Conservation (phyloP, 2,797 vertebrate genomes). For the Nyctalus aviator region DNA sequence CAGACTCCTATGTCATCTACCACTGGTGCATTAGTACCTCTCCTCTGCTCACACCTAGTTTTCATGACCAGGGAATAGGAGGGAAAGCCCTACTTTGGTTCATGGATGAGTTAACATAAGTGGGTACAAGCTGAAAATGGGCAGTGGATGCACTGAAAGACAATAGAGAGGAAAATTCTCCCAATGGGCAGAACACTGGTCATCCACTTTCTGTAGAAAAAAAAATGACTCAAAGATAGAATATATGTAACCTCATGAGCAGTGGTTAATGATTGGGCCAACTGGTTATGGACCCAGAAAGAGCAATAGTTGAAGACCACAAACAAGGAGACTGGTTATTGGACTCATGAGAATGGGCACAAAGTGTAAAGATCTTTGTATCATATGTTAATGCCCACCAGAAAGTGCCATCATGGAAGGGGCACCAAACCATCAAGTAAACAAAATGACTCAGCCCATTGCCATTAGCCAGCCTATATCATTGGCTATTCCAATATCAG, state of each 20-base stretch:
- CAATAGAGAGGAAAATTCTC: not conserved
- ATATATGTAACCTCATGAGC: not conserved
- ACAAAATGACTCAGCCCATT: slow-evolving; percentile 1
- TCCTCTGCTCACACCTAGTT: not conserved
- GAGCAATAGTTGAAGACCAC: not conserved
- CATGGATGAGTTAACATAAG: not conserved
- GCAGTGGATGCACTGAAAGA: not conserved
- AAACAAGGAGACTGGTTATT: not conserved
- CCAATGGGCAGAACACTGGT: not conserved
- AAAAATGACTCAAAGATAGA: not conserved
- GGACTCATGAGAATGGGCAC: not conserved
- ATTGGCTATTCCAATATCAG: not conserved
- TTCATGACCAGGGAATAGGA: not conserved
- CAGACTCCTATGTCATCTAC: not conserved
- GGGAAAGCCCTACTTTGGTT: not conserved
- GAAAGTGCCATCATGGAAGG: not conserved
- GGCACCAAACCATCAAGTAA: not conserved
- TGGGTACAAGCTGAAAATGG: not conserved
- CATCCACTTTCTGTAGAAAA: not conserved
- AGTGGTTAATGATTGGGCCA: not conserved
- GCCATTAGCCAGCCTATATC: not conserved
- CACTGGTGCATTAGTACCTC: not conserved
- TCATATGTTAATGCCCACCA: not conserved
- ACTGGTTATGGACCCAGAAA: not conserved
- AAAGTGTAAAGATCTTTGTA: slow-evolving; percentile 8